These are phyloP conservation scores for Ormyrus rosae DNA, from an alignment of 2,888 invertebrate species.

Conservation along the genomic window DNA sequence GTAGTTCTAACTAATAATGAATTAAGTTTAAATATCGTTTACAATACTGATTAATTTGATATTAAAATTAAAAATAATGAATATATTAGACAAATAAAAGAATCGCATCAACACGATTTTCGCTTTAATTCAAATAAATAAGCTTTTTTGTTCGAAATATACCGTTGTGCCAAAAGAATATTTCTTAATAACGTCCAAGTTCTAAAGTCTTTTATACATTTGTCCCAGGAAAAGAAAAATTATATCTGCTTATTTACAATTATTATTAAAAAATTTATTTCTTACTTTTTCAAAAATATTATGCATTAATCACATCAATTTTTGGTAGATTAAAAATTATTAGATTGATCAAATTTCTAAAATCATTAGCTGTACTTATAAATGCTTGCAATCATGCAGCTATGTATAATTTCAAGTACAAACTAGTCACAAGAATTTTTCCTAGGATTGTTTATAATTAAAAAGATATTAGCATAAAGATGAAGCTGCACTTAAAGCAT, in stretches of 20 bases:
- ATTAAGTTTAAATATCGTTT: slow-evolving; percentile 30
- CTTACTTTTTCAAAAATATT: slow-evolving; percentile 30
- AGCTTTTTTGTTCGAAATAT: slow-evolving; percentile 17
- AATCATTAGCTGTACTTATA: slow-evolving; percentile 16
- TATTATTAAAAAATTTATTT: slow-evolving; percentile 27
- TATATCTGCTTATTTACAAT: slow-evolving; percentile 37
- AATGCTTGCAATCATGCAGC: neutral
- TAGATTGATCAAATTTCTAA: neutral
- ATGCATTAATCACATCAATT: slow-evolving; percentile 19
- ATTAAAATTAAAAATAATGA: slow-evolving; percentile 20
- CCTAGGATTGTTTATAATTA: slow-evolving; percentile 24
- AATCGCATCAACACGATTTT: slow-evolving; percentile 7
- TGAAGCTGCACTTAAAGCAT: slow-evolving; percentile 34
- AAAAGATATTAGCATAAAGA: slow-evolving; percentile 23
- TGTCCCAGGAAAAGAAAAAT: slow-evolving; percentile 30
- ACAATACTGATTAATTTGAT: slow-evolving; percentile 45
- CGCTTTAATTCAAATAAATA: slow-evolving; percentile 4
- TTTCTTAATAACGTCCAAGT: slow-evolving; percentile 14
- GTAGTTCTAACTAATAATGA: slow-evolving; percentile 26
- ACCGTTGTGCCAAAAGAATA: slow-evolving; percentile 54
- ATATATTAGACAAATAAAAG: slow-evolving; percentile 24
- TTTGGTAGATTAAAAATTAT: slow-evolving; percentile 14
- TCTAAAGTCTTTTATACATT: slow-evolving; percentile 14
- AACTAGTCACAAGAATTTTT: slow-evolving; percentile 16
- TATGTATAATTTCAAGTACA: slow-evolving; percentile 11